Conservation (phyloP, 2,113 vertebrate genomes). For the Melanerpes aurifrons region DNA sequence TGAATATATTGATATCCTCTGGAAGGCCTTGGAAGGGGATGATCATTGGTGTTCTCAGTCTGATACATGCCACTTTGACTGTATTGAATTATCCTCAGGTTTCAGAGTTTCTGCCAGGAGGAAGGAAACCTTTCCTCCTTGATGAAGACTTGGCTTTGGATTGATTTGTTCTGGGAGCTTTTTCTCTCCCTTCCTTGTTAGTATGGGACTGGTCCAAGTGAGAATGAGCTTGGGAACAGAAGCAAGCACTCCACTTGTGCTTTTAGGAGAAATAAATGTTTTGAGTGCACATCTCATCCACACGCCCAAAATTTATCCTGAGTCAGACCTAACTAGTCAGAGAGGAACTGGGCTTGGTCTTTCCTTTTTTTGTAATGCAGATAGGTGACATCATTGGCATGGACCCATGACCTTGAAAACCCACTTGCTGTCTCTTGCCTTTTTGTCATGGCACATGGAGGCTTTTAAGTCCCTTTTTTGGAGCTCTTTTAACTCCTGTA, state of each 20-base stretch:
- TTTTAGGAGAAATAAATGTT: neutral
- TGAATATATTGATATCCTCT: neutral
- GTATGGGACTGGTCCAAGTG: neutral
- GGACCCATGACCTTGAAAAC: neutral
- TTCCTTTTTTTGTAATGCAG: conserved; percentile 42
- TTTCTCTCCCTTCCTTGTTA: neutral
- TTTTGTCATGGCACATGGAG: neutral
- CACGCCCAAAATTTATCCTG: neutral
- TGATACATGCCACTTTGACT: neutral
- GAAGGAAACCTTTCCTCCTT: neutral
- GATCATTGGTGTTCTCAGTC: neutral
- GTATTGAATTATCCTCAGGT: neutral
- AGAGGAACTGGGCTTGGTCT: conserved; percentile 52
- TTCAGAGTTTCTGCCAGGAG: neutral
- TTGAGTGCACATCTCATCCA: neutral
- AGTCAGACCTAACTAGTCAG: neutral
- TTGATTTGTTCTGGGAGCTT: neutral
- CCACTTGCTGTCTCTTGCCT: neutral
- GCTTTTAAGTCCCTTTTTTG: neutral
- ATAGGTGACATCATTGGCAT: conserved; percentile 18
- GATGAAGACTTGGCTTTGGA: neutral
- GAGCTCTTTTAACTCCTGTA: neutral
- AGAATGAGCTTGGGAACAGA: neutral
- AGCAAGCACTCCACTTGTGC: neutral
- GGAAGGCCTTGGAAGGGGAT: neutral